Base-by-base conservation (phyloP, 2,888 invertebrate genomes). In the Epistrophella euchroma region DNA sequence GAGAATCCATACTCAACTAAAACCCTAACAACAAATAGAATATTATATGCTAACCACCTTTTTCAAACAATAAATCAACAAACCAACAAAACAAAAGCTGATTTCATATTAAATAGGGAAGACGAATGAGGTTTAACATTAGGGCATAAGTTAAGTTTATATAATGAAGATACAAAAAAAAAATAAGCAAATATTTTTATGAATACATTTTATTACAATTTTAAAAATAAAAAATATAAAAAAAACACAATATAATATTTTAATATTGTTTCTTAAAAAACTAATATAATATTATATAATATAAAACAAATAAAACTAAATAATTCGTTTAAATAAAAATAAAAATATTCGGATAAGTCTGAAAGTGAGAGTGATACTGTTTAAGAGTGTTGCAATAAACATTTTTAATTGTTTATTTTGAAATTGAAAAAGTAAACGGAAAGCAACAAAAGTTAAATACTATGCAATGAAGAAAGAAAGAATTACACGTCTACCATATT, bases 281-380 rank as follows among this genome's bases (percentile, higher is more conserved):
- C n/a, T 70, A 60, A 71, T 50, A 70, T 55, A 74, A 43, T 68
- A 68, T 56, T 62, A n/a, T 25, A 66, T 71, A 56, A 70, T 40
- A 15, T 25, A 52, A 82, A 52, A 80, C 7, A 75, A 71, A 43
- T 58, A 50, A 56, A 58, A 40, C 32, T 60, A 47, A 74, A 19
- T 47, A 78, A 35, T 62, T 64, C 7, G 55, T 52, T 40, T 40
- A 66, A 25, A 58, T 40, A 37, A 74, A 32, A 76, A 50, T 79
- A 60, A 47, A 81, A 66, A 88, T 75, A 89, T 91, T 92, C 92
- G 91, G 91, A 92, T 91, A 92, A 91, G 91, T 92, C 91, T 91
- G 91, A 91, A 90, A 88, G 92, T 89, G 91, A 90, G 92, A 92
- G 91, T 92, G 91, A 92, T 91, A 90, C 80, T 91, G 92, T 91